Conservation (phyloP, 1,140 invertebrate species). For the Papilio xuthus region DNA sequence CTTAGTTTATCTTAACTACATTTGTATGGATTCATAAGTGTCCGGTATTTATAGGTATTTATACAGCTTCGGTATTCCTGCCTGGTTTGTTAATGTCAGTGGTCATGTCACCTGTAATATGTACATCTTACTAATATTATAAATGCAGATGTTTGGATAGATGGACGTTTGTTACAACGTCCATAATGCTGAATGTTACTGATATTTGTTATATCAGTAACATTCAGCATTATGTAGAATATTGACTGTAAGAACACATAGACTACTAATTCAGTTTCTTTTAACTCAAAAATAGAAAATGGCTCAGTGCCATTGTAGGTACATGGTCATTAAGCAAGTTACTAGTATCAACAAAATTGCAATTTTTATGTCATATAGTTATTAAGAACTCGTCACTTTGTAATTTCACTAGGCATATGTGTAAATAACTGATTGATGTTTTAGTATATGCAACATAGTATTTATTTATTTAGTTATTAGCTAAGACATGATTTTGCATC, state of each 20-base stretch:
- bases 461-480: background rate
- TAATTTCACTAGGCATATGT: background rate
- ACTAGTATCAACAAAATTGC: background rate
- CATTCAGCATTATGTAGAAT: too few relatives aligned
- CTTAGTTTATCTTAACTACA: background rate
- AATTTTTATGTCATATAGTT: too few relatives aligned
- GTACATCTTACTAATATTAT: background rate
- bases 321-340: background rate
- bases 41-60: background rate
- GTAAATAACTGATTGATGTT: background rate
- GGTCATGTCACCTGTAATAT: background rate
- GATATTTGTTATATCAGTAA: too few relatives aligned
- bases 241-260: too few relatives aligned
- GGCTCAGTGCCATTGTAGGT: background rate
- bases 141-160: too few relatives aligned
- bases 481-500: background rate
- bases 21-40: slow-evolving; percentile 19
- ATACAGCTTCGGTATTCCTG: slow-evolving; percentile 10
- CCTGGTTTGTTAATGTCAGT: background rate
- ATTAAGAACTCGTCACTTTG: background rate
- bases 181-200: too few relatives aligned
- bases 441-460: background rate
- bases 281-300: too few relatives aligned
- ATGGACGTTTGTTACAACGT: too few relatives aligned
- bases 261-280: too few relatives aligned